Conservation (phyloP, 1,140 invertebrate species). For the Ostrea denselamellosa region DNA sequence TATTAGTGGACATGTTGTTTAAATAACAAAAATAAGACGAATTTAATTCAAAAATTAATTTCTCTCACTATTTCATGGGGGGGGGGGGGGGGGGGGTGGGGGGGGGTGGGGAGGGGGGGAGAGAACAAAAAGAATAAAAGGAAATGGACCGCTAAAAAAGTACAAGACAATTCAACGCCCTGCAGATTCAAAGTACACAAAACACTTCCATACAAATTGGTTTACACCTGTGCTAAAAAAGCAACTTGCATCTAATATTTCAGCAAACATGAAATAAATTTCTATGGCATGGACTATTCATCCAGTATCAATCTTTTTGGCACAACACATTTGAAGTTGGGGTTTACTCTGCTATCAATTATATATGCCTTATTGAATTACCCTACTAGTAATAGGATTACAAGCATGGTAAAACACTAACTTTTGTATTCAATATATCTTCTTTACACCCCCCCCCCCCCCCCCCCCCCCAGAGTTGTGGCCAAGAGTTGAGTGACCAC, state of each 20-base stretch:
- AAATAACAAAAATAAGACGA: too few species aligned
- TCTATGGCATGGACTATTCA: background rate
- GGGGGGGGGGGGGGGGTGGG: too few species aligned
- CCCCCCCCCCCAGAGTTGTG: background rate
- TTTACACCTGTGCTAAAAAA: background rate
- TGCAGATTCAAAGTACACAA: too few species aligned
- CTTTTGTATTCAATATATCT: background rate
- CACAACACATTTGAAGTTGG: background rate
- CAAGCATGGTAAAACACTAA: background rate
- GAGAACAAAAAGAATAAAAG: too few species aligned
- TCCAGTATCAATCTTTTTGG: background rate
- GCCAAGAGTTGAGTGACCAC: background rate
- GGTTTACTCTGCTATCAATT: constrained; percentile 13
- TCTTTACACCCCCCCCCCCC: background rate
- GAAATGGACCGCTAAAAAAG: too few species aligned
- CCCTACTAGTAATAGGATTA: background rate
- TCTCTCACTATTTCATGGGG: too few species aligned
- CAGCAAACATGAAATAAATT: background rate
- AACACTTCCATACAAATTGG: background rate
- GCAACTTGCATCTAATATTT: background rate
- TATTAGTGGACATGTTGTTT: too few species aligned
- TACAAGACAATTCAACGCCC: too few species aligned
- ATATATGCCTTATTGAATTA: background rate
- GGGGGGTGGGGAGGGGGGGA: too few species aligned
- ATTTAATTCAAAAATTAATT: too few species aligned